A percentile compares a stretch with the other conserved stretches of the same genome.
phyloP scores from a whole-genome alignment of 92 coral and sea anemone genomes.

The Epizoanthus ramosus region DNA sequence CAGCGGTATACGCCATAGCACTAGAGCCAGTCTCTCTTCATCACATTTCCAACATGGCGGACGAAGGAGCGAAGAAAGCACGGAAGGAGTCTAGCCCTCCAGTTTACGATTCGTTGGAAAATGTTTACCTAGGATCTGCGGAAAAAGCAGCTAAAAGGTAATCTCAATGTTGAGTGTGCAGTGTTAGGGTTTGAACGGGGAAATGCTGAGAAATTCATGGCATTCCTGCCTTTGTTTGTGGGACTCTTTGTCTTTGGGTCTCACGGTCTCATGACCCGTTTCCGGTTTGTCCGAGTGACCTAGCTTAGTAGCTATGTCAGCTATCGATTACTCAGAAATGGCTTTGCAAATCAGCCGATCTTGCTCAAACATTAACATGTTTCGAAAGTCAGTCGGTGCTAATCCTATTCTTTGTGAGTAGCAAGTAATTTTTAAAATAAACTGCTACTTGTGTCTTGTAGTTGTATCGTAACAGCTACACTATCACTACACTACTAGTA shows the following conservation, averaged over 20 bases:
- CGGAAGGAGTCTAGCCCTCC: constrained; percentile 74
- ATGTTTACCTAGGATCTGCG: constrained; percentile 66
- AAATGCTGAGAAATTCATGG: neutral
- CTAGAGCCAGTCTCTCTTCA: constrained; percentile 23
- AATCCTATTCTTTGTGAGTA: too few relatives aligned
- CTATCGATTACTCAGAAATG: neutral
- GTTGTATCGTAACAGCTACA: too few relatives aligned
- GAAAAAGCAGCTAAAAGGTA: constrained; percentile 64
- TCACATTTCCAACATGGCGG: constrained; percentile 61
- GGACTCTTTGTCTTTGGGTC: neutral
- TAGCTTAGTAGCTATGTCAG: too few relatives aligned
- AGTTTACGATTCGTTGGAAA: constrained; percentile 62
- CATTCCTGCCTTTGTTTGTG: neutral
- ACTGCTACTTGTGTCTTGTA: too few relatives aligned
- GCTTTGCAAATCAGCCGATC: neutral
- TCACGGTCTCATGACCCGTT: neutral
- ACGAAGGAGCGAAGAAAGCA: constrained; percentile 45
- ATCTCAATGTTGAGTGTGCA: neutral
- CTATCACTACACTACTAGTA: too few relatives aligned
- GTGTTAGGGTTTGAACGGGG: neutral
- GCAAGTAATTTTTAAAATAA: too few relatives aligned
- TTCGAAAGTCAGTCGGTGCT: too few relatives aligned
- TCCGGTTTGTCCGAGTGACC: constrained; percentile 13
- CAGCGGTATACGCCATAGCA: neutral
- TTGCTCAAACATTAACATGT: too few relatives aligned